Evolutionary conservation across 2,888 invertebrate species (phyloP).

Genomic region (Pandemis corylana): DNA sequence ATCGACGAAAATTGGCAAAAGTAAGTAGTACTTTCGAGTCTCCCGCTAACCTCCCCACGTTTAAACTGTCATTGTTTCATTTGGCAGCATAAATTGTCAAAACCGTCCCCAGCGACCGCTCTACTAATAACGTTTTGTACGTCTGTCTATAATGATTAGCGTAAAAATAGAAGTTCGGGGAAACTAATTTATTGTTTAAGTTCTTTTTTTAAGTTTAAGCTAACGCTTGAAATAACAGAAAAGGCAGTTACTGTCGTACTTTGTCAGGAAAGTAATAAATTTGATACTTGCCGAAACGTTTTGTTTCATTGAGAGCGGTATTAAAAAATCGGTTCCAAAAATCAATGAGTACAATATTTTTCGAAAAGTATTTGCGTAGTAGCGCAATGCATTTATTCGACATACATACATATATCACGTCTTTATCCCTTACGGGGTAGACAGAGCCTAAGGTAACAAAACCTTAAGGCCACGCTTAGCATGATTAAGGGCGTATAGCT

Average conservation of each 20-base stretch:
- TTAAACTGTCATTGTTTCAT: conserved; percentile 39
- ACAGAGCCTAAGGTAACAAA: no score
- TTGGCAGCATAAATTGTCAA: conserved; percentile 75
- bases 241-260: neutral
- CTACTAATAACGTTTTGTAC: conserved; percentile 75
- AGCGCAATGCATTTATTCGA: no score
- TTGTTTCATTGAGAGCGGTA: neutral
- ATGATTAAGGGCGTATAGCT: no score
- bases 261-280: conserved; percentile 3
- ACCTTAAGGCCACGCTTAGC: no score
- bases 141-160: conserved; percentile 49
- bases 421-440: no score
- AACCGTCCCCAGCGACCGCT: conserved; percentile 71
- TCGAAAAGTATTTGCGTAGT: no score
- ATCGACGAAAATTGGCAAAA: no score
- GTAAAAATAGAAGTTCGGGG: conserved; percentile 43
- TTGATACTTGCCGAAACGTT: neutral
- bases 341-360: no score
- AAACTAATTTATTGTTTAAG: conserved; percentile 40
- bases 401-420: no score
- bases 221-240: conserved; percentile 22
- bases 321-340: no score
- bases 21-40: no score
- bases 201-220: conserved; percentile 28
- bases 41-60: conserved; percentile 42